Evolutionary conservation across 1,140 invertebrate genomes (phyloP).

Genomic region (Drosophila paulistorum): DNA sequence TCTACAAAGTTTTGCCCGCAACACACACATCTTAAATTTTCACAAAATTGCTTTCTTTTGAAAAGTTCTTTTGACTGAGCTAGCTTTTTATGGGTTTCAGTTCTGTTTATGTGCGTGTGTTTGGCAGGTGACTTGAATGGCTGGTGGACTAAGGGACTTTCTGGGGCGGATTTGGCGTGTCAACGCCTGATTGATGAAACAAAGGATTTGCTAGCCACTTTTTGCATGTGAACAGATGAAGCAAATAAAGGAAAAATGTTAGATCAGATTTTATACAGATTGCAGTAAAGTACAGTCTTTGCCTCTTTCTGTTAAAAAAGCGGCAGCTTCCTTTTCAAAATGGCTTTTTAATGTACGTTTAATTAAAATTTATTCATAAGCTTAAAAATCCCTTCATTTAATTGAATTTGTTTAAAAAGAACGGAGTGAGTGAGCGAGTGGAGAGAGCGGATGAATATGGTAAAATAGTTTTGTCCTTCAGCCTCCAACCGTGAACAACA

Average conservation of each 20-base stretch:
- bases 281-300: neutral
- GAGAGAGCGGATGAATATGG: neutral
- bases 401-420: conserved; percentile 51
- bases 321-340: conserved; percentile 38
- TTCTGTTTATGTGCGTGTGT: conserved; percentile 41
- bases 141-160: conserved; percentile 29
- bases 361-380: conserved; percentile 66
- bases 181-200: conserved; percentile 77
- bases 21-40: conserved; percentile 69
- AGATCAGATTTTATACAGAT: neutral
- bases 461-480: conserved; percentile 26
- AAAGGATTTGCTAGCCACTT: conserved; percentile 48
- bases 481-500: conserved; percentile 37
- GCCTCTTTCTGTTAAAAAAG: neutral
- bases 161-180: conserved; percentile 71
- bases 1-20: conserved; percentile 49
- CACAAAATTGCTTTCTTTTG: conserved; percentile 64
- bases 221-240: conserved; percentile 16
- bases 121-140: conserved; percentile 45
- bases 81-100: conserved; percentile 29
- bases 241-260: conserved; percentile 8
- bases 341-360: conserved; percentile 52
- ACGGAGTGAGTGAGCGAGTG: neutral
- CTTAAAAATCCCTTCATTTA: conserved; percentile 23
- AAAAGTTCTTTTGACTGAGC: conserved; percentile 32